Conservation (phyloP, 37 sponge, comb jelly and placozoan species). For the Diacarnus erythraeanus region DNA sequence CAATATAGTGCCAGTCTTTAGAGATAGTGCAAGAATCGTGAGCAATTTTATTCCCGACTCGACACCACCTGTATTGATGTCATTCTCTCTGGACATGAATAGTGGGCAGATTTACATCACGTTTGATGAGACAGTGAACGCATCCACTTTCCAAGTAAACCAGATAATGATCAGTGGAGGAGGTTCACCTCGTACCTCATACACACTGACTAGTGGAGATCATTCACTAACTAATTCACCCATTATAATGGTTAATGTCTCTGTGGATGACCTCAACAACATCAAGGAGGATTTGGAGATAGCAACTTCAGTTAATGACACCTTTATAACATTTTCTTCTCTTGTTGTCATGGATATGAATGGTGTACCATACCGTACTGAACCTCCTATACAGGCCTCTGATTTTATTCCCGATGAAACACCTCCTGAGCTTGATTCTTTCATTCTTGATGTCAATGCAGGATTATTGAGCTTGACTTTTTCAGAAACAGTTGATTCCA, state of each 20-base stretch:
- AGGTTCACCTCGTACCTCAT: slow-evolving; percentile 20
- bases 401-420: slow-evolving; percentile 64
- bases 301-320: slow-evolving; percentile 61
- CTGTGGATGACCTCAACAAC: slow-evolving; percentile 62
- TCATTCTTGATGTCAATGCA: slow-evolving; percentile 63
- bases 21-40: slow-evolving; percentile 2
- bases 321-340: slow-evolving; percentile 48
- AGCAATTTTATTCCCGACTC: slow-evolving; percentile 30
- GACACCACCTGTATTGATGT: slow-evolving; percentile 49
- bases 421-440: slow-evolving; percentile 57
- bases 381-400: slow-evolving; percentile 39
- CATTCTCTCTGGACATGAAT: slow-evolving; percentile 72
- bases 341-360: slow-evolving; percentile 64
- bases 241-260: slow-evolving; percentile 58
- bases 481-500: slow-evolving; percentile 87
- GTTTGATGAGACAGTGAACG: slow-evolving; percentile 83
- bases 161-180: slow-evolving; percentile 34
- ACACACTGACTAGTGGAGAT: slow-evolving; percentile 51
- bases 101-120: slow-evolving; percentile 58
- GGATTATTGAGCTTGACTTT: slow-evolving; percentile 67
- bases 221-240: slow-evolving; percentile 45
- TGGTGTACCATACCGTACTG: slow-evolving; percentile 24
- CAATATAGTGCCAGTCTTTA: slow-evolving; percentile 34
- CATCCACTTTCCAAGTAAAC: slow-evolving; percentile 51
- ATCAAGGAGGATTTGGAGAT: slow-evolving; percentile 67